phyloP scores from a whole-genome alignment of 2,797 vertebrate species.

The Limnodromus scolopaceus region DNA sequence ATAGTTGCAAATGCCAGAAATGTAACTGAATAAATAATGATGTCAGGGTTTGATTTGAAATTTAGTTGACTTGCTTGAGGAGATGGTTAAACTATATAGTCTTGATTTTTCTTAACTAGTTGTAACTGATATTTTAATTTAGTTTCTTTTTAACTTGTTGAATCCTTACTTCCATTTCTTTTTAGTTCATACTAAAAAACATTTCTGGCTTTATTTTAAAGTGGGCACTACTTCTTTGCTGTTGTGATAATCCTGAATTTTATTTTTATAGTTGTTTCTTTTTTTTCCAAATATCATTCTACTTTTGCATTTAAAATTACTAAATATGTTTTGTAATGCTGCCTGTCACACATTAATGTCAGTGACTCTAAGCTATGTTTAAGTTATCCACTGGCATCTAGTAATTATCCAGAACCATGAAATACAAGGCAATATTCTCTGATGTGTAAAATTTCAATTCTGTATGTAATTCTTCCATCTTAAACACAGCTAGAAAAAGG shows the following conservation, averaged over 20 bases:
- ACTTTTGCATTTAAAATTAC: slow-evolving; percentile 74
- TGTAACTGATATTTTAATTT: slow-evolving; percentile 7
- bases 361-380: slow-evolving; percentile 84
- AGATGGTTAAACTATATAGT: neutral
- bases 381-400: slow-evolving; percentile 85
- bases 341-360: slow-evolving; percentile 82
- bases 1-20: neutral
- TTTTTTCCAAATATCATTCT: slow-evolving; percentile 60
- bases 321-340: slow-evolving; percentile 75
- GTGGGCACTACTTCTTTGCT: slow-evolving; percentile 20
- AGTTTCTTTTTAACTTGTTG: slow-evolving; percentile 67
- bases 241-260: slow-evolving; percentile 38
- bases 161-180: slow-evolving; percentile 1
- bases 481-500: slow-evolving; percentile 53
- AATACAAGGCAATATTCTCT: slow-evolving; percentile 80
- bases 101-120: slow-evolving; percentile 41
- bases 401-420: slow-evolving; percentile 83
- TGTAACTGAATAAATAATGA: neutral
- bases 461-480: slow-evolving; percentile 69
- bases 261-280: neutral
- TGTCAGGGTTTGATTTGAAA: slow-evolving; percentile 23
- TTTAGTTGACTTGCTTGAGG: slow-evolving; percentile 11
- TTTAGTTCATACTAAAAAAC: neutral
- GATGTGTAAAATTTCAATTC: slow-evolving; percentile 84
- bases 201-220: slow-evolving; percentile 27